A percentile compares a stretch with the other conserved stretches of the same genome.
These are phyloP conservation scores for Karalla daura DNA, from an alignment of 2,797 vertebrate genomes.

Conservation along the genomic window DNA sequence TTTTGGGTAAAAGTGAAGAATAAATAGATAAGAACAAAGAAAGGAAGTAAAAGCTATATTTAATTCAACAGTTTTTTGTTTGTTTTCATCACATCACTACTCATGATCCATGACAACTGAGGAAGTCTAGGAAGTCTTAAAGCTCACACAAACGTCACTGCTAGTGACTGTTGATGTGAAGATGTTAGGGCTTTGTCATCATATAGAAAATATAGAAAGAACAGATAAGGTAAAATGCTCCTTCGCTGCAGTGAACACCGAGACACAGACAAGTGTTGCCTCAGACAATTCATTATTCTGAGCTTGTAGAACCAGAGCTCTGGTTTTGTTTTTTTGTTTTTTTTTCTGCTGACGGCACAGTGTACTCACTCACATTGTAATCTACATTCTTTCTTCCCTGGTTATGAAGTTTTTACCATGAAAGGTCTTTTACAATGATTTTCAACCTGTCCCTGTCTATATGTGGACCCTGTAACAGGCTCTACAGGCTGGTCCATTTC, in stretches of 20 bases:
- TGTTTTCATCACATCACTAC: neutral
- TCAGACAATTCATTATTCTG: neutral
- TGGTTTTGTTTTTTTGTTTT: neutral
- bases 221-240: neutral
- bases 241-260: neutral
- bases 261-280: neutral
- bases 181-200: neutral
- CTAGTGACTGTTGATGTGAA: neutral
- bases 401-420: too few relatives aligned
- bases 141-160: neutral
- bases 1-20: neutral
- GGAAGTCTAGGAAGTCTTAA: neutral
- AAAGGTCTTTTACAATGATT: too few relatives aligned
- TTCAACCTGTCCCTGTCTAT: too few relatives aligned
- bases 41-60: neutral
- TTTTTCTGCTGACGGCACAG: neutral
- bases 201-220: neutral
- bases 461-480: too few relatives aligned
- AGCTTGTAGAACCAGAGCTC: neutral
- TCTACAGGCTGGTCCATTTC: too few relatives aligned
- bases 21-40: neutral
- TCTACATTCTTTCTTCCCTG: neutral
- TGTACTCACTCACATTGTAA: neutral
- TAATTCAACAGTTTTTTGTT: neutral
- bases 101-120: neutral